Conservation (phyloP, 2,113 vertebrate species). For the Caracal caracal region DNA sequence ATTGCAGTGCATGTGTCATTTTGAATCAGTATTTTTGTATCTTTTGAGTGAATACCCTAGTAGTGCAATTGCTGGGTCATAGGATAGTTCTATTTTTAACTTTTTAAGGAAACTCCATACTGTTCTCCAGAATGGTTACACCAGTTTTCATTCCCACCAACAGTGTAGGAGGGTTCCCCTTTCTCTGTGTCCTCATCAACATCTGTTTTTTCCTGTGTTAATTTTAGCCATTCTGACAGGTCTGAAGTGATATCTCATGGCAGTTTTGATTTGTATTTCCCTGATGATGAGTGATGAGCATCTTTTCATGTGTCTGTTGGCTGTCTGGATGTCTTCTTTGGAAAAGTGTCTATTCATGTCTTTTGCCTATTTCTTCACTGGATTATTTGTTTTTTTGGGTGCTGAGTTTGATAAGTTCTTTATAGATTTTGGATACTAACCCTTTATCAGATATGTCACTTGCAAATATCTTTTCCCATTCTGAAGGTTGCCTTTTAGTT, state of each 20-base stretch:
- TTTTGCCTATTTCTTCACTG: not conserved
- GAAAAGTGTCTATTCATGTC: not conserved
- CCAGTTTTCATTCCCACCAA: not conserved
- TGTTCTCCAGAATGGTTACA: not conserved
- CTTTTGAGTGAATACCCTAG: not conserved
- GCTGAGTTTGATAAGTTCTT: not conserved
- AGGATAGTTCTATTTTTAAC: not conserved
- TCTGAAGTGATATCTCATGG: not conserved
- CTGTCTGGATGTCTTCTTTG: not conserved
- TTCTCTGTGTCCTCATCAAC: not conserved
- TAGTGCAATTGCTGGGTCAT: not conserved
- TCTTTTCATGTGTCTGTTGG: not conserved
- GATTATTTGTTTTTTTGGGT: not conserved
- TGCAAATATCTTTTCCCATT: not conserved
- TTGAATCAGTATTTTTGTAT: no score
- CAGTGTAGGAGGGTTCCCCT: not conserved
- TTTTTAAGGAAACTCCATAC: not conserved
- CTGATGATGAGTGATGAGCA: not conserved
- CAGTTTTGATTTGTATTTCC: not conserved
- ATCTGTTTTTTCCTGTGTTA: not conserved
- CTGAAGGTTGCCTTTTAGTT: not conserved
- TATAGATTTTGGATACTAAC: not conserved
- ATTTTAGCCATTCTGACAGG: not conserved
- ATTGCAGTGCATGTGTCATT: no score
- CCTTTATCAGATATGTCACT: not conserved